Evolutionary conservation across 2,113 vertebrate species (phyloP), one percentile per base, ranked within the genome.

Genomic region (Oenanthe melanoleuca): DNA sequence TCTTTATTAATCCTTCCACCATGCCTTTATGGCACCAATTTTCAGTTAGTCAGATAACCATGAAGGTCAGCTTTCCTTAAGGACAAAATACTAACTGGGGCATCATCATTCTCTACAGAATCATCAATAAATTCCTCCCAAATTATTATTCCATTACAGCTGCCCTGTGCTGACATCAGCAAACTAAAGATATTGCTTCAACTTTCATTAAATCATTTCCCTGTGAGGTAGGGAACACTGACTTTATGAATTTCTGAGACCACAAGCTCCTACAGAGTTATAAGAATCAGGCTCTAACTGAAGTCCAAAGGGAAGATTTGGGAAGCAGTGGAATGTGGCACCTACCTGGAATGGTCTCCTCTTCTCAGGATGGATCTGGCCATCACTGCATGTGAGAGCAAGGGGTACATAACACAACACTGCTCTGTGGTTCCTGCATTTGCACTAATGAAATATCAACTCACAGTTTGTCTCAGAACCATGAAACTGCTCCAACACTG

Each of bases 331-430:
- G 45, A 38, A 8, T 14, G 17, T 77, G 1, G 34, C 56, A 83
- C 91, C n/a, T 26, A 59, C 78, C 87, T 86, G 88, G 37, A 72
- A 52, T 2, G 26, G 5, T 16, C 44, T 75, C 53, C 70, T 82
- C 61, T 74, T 61, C 63, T 3, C 24, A 23, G 55, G n/a, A 33
- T 9, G 12, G 26, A 19, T 49, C 34, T 16, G 26, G 52, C 16
- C 44, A 44, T 13, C 7, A 2, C 34, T 5, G 5, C 25, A 5
- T 0, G 2, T 10, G 14, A 47, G 42, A 2, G 4, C 3, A 63
- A 6, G 20, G 3, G 0, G 28, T 13, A 7, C 3, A 0, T 1
- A 8, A 37, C 3, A 11, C 63, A 28, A 2, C 34, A 10, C 19
- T 37, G 4, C 55, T 16, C n/a, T 0, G 3, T 3, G 53, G 34